Evolutionary conservation across 2,888 invertebrate genomes (phyloP).

Genomic region (Anorthoa munda): DNA sequence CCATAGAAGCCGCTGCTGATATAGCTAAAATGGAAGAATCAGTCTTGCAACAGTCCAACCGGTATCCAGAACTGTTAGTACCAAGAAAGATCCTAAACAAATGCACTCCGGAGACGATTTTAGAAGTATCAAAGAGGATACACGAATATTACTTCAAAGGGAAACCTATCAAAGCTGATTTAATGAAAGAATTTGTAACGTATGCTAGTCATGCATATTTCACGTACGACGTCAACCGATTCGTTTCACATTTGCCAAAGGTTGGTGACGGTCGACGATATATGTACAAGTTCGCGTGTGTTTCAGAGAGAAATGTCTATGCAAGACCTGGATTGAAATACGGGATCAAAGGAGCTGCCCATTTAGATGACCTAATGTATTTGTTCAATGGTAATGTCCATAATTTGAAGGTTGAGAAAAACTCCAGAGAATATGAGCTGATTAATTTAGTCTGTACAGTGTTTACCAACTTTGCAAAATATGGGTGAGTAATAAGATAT

Average conservation of each 20-base stretch:
- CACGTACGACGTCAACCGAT: conserved; percentile 64
- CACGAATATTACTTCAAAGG: conserved; percentile 73
- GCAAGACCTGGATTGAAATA: conserved; percentile 69
- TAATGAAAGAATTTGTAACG: conserved; percentile 69
- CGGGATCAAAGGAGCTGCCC: conserved; percentile 74
- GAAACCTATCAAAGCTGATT: conserved; percentile 60
- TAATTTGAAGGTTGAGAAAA: conserved; percentile 71
- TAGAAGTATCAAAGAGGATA: conserved; percentile 73
- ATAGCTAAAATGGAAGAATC: conserved; percentile 50
- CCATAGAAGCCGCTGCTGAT: conserved; percentile 90
- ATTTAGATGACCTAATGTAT: conserved; percentile 80
- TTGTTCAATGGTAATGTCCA: conserved; percentile 74
- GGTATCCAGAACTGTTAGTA: conserved; percentile 72
- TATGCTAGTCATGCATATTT: conserved; percentile 68
- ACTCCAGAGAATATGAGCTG: conserved; percentile 72
- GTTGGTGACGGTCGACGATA: conserved; percentile 44
- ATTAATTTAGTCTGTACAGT: conserved; percentile 74
- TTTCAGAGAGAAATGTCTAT: conserved; percentile 76
- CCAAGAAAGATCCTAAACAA: conserved; percentile 73
- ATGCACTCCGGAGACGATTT: conserved; percentile 60
- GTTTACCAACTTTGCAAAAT: conserved; percentile 82
- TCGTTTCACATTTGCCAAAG: conserved; percentile 49
- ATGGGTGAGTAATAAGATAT: conserved; percentile 74
- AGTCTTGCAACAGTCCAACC: conserved; percentile 61
- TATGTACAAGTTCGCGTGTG: conserved; percentile 68